These are phyloP conservation scores for Porphyrio hochstetteri DNA, from an alignment of 2,113 vertebrate genomes.

Conservation along the genomic window DNA sequence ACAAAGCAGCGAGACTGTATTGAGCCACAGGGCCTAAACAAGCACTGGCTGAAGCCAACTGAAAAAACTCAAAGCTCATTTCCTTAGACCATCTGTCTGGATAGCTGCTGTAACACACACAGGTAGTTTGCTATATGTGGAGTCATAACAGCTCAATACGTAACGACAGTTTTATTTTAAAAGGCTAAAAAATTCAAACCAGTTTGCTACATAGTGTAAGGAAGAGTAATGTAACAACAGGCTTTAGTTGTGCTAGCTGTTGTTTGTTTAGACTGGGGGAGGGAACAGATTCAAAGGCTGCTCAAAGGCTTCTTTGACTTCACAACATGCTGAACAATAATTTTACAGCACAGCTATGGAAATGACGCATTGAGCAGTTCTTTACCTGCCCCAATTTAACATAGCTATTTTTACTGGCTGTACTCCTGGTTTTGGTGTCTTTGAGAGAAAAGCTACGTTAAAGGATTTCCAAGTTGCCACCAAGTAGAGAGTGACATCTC, in stretches of 20 bases:
- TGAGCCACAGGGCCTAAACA: fast-evolving
- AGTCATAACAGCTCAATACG: not conserved
- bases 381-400: not conserved
- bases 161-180: not conserved
- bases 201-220: fast-evolving
- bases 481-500: slow-evolving; percentile 39
- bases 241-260: not conserved
- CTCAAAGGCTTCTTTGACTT: not conserved
- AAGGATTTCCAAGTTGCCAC: not conserved
- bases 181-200: not conserved
- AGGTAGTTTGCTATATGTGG: not conserved
- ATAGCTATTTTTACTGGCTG: not conserved
- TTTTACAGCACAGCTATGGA: not conserved
- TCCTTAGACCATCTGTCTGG: not conserved
- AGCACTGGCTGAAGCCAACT: not conserved
- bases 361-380: not conserved
- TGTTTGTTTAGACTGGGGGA: not conserved
- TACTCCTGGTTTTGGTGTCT: not conserved
- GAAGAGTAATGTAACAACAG: not conserved
- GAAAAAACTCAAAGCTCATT: not conserved
- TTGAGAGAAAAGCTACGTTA: not conserved
- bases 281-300: not conserved
- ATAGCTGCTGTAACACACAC: not conserved
- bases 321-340: not conserved
- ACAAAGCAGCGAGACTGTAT: not conserved